Percentiles rank a stretch among this genome's conserved stretches.
These are phyloP conservation scores for Atopsyche davidsoni DNA, from an alignment of 1,140 invertebrate genomes.

Conservation along the genomic window DNA sequence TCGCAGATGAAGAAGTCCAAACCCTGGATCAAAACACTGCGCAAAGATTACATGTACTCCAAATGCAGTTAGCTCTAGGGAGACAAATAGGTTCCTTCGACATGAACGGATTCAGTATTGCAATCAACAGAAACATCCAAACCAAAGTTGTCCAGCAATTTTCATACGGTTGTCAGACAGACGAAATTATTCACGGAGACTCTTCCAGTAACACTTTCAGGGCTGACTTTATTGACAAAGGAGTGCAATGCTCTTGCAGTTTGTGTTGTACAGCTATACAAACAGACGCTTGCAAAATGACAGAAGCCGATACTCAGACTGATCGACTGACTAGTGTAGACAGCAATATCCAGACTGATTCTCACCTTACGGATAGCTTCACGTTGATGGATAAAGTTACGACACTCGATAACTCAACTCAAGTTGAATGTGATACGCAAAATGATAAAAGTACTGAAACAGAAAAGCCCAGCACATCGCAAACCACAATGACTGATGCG, in stretches of 20 bases:
- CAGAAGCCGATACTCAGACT: slow-evolving; percentile 36
- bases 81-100: slow-evolving; percentile 40
- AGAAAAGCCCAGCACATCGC: not conserved
- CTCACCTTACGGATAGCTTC: not conserved
- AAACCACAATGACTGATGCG: slow-evolving; percentile 14
- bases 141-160: slow-evolving; percentile 37
- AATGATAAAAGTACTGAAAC: not conserved
- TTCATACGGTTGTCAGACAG: slow-evolving; percentile 42
- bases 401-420: not conserved
- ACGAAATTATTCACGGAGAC: slow-evolving; percentile 40
- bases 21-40: slow-evolving; percentile 33
- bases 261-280: slow-evolving; percentile 33
- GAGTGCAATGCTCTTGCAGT: slow-evolving; percentile 33
- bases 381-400: slow-evolving; percentile 6
- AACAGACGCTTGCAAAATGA: slow-evolving; percentile 34
- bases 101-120: slow-evolving; percentile 36
- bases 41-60: slow-evolving; percentile 35
- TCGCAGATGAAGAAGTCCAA: slow-evolving; percentile 30
- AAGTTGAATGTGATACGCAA: too few relatives aligned
- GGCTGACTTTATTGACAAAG: slow-evolving; percentile 39
- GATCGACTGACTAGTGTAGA: slow-evolving; percentile 32
- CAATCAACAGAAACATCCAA: slow-evolving; percentile 39
- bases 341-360: too few relatives aligned
- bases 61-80: slow-evolving; percentile 42
- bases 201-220: slow-evolving; percentile 38